These are phyloP conservation scores for Dynastes grantii DNA, from an alignment of 2,888 invertebrate species.

Conservation along the genomic window DNA sequence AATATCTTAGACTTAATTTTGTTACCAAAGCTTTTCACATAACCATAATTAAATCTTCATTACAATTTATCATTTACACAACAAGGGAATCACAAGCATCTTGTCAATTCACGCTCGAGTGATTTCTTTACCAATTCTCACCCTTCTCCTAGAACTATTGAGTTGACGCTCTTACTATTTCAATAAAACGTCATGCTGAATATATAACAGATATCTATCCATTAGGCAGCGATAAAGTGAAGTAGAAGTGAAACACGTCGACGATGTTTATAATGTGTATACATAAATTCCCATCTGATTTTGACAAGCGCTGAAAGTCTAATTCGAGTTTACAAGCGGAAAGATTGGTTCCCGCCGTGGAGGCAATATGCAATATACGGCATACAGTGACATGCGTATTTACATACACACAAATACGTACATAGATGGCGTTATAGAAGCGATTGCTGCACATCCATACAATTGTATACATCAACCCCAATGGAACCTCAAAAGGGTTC, in stretches of 20 bases:
- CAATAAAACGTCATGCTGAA: constrained; percentile 33
- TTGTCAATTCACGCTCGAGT: no score
- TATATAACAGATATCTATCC: constrained; percentile 34
- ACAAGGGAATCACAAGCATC: neutral
- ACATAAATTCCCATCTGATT: constrained; percentile 48
- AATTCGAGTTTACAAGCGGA: constrained; percentile 45
- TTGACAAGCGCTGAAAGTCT: constrained; percentile 46
- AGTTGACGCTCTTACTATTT: neutral
- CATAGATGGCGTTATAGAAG: neutral
- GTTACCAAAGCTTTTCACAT: no score
- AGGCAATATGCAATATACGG: constrained; percentile 27
- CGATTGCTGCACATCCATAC: neutral
- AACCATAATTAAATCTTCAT: no score
- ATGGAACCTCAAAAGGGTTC: constrained; percentile 22
- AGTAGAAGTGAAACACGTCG: constrained; percentile 31
- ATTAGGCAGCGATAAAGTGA: constrained; percentile 25
- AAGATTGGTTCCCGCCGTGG: constrained; percentile 32
- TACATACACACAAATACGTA: neutral
- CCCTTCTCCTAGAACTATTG: neutral
- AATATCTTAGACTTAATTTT: no score
- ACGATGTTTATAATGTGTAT: constrained; percentile 35
- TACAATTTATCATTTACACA: no score
- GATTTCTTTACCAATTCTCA: neutral
- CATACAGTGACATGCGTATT: constrained; percentile 12
- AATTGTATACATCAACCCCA: constrained; percentile 6